Base-by-base conservation (phyloP, 2,888 invertebrate genomes). In the Agrypnus murinus region DNA sequence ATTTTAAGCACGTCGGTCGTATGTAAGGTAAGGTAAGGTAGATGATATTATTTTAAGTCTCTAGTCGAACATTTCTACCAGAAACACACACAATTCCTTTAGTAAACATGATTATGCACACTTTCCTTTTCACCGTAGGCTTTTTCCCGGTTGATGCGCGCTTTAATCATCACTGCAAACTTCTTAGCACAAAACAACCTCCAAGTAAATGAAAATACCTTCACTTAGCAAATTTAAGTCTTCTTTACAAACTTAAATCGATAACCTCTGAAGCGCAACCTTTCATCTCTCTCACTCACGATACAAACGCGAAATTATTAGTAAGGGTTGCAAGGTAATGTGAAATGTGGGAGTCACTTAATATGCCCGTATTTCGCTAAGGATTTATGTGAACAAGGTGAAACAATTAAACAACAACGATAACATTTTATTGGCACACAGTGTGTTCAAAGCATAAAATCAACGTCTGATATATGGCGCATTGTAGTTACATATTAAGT, bases 51-150 rank as follows among this genome's bases (percentile, higher is more conserved):
- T n/a, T n/a, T n/a, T n/a, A n/a, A n/a, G 25, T 25, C 43, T 43
- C 7, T 8, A 43, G 43, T 14, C 14, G 43, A 15, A 14, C 9
- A 43, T 43, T 43, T 43, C 25, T 43, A 12, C 14, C 14, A 14
- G 43, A 15, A 43, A 43, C 12, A 5, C 43, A 43, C 43, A 43
- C 43, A 43, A 14, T 14, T 15, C 14, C 43, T 43, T 43, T 14
- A 43, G 43, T 43, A 43, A 43, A 43, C 43, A 43, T 14, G 43
- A 43, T 43, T 43, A 14, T 43, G 43, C 43, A 43, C 43, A 14
- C 43, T 43, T n/a, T 43, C 43, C 43, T 43, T 43, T 43, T 43
- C 43, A 43, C 14, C 14, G 12, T 8, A 43, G 43, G 43, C 43
- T 15, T 15, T 43, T 43, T 43, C 5, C 43, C 14, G 43, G 43